Percentiles rank a stretch among this genome's conserved stretches.
phyloP scores from a whole-genome alignment of 1,140 invertebrate species.

The Halyomorpha halys region DNA sequence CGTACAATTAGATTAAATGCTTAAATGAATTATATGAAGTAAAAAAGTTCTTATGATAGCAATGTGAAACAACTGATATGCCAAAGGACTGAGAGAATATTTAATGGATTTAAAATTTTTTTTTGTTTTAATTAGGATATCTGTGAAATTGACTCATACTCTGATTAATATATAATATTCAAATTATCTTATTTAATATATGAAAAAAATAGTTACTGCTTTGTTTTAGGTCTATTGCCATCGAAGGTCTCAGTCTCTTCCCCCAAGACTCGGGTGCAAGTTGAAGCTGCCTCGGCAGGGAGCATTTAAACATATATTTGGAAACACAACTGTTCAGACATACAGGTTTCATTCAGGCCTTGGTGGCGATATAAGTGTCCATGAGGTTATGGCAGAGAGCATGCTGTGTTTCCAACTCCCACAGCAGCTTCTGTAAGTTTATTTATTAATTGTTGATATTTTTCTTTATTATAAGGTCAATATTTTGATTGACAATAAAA shows the following conservation, averaged over 20 bases:
- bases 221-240: conserved; percentile 49
- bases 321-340: conserved; percentile 66
- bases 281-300: conserved; percentile 68
- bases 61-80: too few relatives aligned
- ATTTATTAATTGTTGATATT: not conserved
- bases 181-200: too few relatives aligned
- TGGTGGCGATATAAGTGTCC: conserved; percentile 80
- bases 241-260: conserved; percentile 73
- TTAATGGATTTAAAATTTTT: too few relatives aligned
- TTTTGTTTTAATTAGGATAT: too few relatives aligned
- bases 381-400: conserved; percentile 88
- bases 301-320: conserved; percentile 60
- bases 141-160: too few relatives aligned
- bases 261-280: conserved; percentile 65
- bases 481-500: too few relatives aligned
- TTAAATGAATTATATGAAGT: too few relatives aligned
- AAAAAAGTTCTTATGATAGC: too few relatives aligned
- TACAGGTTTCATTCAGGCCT: conserved; percentile 85
- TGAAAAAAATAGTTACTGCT: too few relatives aligned
- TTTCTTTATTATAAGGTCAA: conserved; percentile 3
- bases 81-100: too few relatives aligned
- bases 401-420: conserved; percentile 77
- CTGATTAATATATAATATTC: too few relatives aligned
- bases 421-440: conserved; percentile 72
- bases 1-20: too few relatives aligned